These are phyloP conservation scores for Philaenus spumarius DNA, from an alignment of 1,140 invertebrate genomes.

Conservation along the genomic window DNA sequence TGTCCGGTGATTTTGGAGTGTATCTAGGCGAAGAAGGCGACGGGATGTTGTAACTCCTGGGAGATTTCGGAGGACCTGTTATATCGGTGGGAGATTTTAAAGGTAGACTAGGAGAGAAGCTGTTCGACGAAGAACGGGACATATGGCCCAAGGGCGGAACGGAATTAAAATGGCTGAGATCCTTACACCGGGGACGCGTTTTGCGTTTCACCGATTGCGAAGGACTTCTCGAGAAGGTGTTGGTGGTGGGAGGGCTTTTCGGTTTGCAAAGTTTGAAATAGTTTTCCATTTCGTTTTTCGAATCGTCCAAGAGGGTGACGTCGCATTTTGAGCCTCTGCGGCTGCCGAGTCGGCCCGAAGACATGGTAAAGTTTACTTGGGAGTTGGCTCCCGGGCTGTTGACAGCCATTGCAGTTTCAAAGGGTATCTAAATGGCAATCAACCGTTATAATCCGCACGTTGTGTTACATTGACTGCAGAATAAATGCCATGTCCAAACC, in stretches of 20 bases:
- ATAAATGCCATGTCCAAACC: no score
- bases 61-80: background rate
- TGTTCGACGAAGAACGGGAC: background rate
- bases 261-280: slow-evolving; percentile 2
- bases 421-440: no score
- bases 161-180: slow-evolving; percentile 5
- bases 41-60: background rate
- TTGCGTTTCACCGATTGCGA: slow-evolving; percentile 7
- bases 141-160: slow-evolving; percentile 5
- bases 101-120: background rate
- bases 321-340: background rate
- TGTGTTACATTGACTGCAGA: no score
- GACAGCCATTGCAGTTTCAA: no score
- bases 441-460: no score
- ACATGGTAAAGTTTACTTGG: background rate
- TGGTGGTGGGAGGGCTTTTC: background rate
- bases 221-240: background rate
- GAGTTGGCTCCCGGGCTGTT: background rate
- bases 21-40: background rate
- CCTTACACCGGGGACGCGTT: background rate
- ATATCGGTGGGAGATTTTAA: slow-evolving; percentile 1
- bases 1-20: background rate
- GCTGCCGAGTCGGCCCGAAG: background rate
- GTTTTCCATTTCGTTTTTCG: background rate
- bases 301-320: background rate